Base-by-base conservation (phyloP, 2,797 vertebrate genomes). In the Oryzias sinensis region DNA sequence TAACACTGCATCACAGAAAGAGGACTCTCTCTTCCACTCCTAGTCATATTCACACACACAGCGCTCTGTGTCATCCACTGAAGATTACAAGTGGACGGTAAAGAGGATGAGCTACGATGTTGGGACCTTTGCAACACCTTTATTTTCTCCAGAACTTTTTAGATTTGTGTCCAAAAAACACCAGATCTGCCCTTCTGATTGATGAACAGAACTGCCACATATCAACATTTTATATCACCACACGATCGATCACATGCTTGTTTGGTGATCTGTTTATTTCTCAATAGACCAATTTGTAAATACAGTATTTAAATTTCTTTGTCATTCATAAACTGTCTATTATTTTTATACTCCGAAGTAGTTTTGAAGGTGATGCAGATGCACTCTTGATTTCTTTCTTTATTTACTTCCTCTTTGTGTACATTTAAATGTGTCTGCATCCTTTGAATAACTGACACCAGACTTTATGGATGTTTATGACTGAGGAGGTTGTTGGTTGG, bases 301-400 rank as follows among this genome's bases (percentile, higher is more conserved):
- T 78, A 60, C 61, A 64, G 58, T 79, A 84, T 86, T 87, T 74
- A 74, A 86, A 77, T 79, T 73, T 81, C 50, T 77, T 58, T 62
- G 48, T 70, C 29, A 33, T 33, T 33, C 29, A 33, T 9, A 33
- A 33, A 37, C 27, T 29, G 27, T 6, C 33, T 37, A 37, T 37
- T 37, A 37, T 37, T 37, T 37, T 37, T 37, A 37, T 13, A 37
- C 33, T 37, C 33, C 33, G 13, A 37, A 11, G 11, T 37, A 3
- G 33, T 13, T 37, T 27, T 7, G 7, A 27, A 20, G 58, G 71
- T 65, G 58, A 68, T 4, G 0, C 57, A 17, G 43, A 65, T 61
- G 22, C 59, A 15, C n/a, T 40, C 74, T 77, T 69, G 25, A 52
- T 57, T 54, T 61, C 45, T 59, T 33, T 62, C 76, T 50, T 70